Base-by-base conservation (phyloP, 2,888 invertebrate species). In the Synanthedon formicaeformis region DNA sequence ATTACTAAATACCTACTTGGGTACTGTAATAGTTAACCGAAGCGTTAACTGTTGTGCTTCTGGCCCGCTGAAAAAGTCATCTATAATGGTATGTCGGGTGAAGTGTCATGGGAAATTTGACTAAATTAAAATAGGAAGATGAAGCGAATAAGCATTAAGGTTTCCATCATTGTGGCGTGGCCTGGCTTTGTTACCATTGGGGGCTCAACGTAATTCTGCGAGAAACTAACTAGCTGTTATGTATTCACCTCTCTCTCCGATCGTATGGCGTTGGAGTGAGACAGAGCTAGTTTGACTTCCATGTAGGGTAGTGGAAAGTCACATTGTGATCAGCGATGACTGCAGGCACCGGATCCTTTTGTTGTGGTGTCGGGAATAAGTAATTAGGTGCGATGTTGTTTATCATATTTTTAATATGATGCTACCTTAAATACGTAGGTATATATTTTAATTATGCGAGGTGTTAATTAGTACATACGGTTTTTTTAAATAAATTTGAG, bases 81-180 rank as follows among this genome's bases (percentile, higher is more conserved):
- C 61, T 68, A 72, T 65, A 72, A 74, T 70, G 59, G 69, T 74
- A 78, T 81, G 81, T 78, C 69, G 81, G 75, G 77, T 75, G 79
- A 85, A 79, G 86, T 88, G 88, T 88, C 88, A 83, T 78, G 88
- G 88, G 88, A 88, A 88, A 88, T 88, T 88, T 82, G 82, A 87
- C 80, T 86, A 88, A 87, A 88, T 88, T 88, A 83, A 88, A 88
- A 87, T 85, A 85, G 86, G 84, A 87, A 83, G 84, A 85, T 84
- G 81, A 73, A 67, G 75, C 83, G 84, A 86, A 85, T 86, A 78
- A 83, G 78, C 72, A 73, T 79, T 76, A 75, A 78, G 65, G 62
- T 67, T 58, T 70, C 64, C 63, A 67, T 71, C 72, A 80, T 75
- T 81, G 74, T 76, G 76, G 67, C 67, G 73, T 60, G 62, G 68